Evolutionary conservation across 2,888 invertebrate genomes (phyloP).

Genomic region (Melinopterus prodromus): DNA sequence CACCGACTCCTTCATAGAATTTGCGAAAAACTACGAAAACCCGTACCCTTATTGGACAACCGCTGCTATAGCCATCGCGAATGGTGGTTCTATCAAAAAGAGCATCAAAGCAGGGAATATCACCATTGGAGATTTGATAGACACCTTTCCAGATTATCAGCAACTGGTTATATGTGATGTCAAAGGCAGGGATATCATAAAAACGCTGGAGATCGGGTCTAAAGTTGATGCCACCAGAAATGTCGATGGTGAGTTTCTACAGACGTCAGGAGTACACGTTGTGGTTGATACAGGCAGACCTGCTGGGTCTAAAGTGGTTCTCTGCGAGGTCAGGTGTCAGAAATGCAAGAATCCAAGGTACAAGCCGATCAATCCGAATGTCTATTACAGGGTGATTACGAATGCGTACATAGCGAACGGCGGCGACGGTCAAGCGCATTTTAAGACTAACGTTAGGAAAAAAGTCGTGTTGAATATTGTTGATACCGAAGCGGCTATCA

Average conservation of each 20-base stretch:
- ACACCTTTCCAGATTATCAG: conserved; percentile 81
- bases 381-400: conserved; percentile 71
- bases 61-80: conserved; percentile 27
- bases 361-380: conserved; percentile 63
- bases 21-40: conserved; percentile 62
- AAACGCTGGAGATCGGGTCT: conserved; percentile 57
- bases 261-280: conserved; percentile 79
- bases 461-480: conserved; percentile 17
- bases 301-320: conserved; percentile 70
- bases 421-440: conserved; percentile 74
- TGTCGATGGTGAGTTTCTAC: conserved; percentile 78
- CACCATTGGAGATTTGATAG: conserved; percentile 75
- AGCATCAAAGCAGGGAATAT: conserved; percentile 59
- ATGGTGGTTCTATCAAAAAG: conserved; percentile 29
- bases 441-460: conserved; percentile 51
- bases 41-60: conserved; percentile 46
- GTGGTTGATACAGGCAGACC: conserved; percentile 71
- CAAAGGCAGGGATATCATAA: conserved; percentile 70
- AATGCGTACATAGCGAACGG: conserved; percentile 73
- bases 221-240: conserved; percentile 52
- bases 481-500: conserved; percentile 21
- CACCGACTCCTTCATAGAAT: conserved; percentile 77
- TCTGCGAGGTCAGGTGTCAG: conserved; percentile 72
- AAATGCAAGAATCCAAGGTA: conserved; percentile 71
- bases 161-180: conserved; percentile 70